Conservation (phyloP, 2,797 vertebrate species). For the Muscicapa striata region DNA sequence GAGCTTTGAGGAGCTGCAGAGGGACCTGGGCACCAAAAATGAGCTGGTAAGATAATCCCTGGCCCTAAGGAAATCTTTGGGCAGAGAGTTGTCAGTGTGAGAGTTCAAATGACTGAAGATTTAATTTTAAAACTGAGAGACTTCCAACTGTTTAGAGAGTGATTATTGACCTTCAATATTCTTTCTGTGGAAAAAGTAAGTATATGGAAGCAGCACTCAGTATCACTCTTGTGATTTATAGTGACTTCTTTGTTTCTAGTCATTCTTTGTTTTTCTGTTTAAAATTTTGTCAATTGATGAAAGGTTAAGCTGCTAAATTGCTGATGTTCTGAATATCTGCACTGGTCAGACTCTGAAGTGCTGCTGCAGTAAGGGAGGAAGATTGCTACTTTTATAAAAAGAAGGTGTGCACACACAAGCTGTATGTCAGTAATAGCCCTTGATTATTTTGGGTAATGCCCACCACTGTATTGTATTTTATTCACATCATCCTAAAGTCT, state of each 20-base stretch:
- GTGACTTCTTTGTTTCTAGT: background rate
- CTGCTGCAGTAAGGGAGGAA: background rate
- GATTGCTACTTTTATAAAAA: background rate
- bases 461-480: background rate
- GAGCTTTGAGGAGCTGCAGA: conserved; percentile 74
- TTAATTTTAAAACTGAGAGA: background rate
- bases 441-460: background rate
- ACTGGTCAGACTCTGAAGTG: background rate
- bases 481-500: background rate
- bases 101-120: background rate
- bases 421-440: background rate
- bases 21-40: conserved; percentile 82
- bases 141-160: background rate
- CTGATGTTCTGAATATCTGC: background rate
- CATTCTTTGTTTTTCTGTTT: background rate
- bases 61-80: background rate
- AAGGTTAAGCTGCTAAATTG: background rate
- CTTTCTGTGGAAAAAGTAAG: background rate
- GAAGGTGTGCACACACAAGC: background rate
- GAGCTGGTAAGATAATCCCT: conserved; percentile 80
- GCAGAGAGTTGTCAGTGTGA: background rate
- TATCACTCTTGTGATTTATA: background rate
- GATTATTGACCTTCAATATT: background rate
- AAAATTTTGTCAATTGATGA: background rate
- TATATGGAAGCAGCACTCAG: background rate